Percentiles rank a stretch among this genome's conserved stretches.
These are phyloP conservation scores for Emydura subglobosa DNA, from an alignment of 2,113 vertebrate genomes.

Conservation along the genomic window DNA sequence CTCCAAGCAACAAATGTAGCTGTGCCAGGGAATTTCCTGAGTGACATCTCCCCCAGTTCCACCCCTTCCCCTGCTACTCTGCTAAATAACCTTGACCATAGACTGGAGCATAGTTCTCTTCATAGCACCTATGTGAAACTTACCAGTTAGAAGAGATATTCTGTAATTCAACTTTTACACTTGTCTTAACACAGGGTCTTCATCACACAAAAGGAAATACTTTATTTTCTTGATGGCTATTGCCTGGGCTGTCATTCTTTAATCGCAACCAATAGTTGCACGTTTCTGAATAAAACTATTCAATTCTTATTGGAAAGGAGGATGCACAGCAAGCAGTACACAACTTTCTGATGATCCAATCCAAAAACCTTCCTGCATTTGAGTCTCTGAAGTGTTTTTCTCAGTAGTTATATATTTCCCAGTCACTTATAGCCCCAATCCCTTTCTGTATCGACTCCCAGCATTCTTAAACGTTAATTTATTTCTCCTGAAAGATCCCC, in stretches of 20 bases:
- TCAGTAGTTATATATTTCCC: neutral
- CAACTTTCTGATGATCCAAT: neutral
- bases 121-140: neutral
- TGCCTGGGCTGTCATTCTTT: neutral
- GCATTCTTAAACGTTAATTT: neutral
- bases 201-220: neutral
- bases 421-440: too few species aligned
- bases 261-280: neutral
- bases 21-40: neutral
- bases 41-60: neutral
- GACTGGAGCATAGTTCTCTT: neutral
- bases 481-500: neutral
- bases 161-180: neutral
- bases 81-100: neutral
- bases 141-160: neutral
- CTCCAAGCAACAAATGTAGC: neutral
- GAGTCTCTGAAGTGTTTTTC: neutral
- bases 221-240: rapidly evolving
- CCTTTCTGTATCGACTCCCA: neutral
- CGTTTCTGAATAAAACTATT: neutral
- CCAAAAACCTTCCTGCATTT: neutral
- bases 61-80: neutral
- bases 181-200: neutral
- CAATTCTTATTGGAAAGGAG: neutral
- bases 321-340: neutral